Evolutionary conservation across 2,888 invertebrate species (phyloP).

Genomic region (Dynastes grantii): DNA sequence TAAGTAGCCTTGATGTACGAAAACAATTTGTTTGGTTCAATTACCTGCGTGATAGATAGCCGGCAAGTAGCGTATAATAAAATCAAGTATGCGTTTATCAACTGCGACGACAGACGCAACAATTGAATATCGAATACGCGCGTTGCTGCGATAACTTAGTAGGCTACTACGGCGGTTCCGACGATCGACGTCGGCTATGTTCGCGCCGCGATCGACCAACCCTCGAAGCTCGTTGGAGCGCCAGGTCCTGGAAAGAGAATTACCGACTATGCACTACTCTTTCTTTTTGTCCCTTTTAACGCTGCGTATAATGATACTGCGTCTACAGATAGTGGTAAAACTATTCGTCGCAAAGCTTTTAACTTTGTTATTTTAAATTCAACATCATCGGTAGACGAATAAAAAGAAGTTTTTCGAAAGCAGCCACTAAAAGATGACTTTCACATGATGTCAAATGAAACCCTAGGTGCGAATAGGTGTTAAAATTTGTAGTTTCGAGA

Average conservation of each 20-base stretch:
- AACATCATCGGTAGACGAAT: too few relatives aligned
- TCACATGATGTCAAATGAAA: too few relatives aligned
- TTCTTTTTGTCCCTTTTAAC: constrained; percentile 14
- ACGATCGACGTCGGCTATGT: constrained; percentile 18
- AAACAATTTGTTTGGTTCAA: constrained; percentile 7
- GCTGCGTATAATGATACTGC: constrained; percentile 22
- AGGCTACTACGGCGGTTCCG: constrained; percentile 25
- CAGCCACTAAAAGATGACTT: too few relatives aligned
- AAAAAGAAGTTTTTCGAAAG: too few relatives aligned
- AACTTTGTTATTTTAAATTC: too few relatives aligned
- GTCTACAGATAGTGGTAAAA: background rate
- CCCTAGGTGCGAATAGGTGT: too few relatives aligned
- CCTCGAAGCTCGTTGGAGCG: constrained; percentile 10
- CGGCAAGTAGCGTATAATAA: background rate
- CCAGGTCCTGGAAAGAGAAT: constrained; percentile 12
- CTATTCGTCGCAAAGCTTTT: background rate
- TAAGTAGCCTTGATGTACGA: constrained; percentile 9
- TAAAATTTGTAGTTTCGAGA: too few relatives aligned
- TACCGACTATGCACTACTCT: constrained; percentile 1
- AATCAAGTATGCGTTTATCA: constrained; percentile 5
- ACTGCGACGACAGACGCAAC: constrained; percentile 11
- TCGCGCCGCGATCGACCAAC: constrained; percentile 19
- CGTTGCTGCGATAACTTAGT: constrained; percentile 13
- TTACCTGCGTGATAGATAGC: background rate
- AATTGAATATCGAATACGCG: constrained; percentile 35